Evolutionary conservation across 2,113 vertebrate species (phyloP).

Genomic region (Poeciliopsis turrubarensis): DNA sequence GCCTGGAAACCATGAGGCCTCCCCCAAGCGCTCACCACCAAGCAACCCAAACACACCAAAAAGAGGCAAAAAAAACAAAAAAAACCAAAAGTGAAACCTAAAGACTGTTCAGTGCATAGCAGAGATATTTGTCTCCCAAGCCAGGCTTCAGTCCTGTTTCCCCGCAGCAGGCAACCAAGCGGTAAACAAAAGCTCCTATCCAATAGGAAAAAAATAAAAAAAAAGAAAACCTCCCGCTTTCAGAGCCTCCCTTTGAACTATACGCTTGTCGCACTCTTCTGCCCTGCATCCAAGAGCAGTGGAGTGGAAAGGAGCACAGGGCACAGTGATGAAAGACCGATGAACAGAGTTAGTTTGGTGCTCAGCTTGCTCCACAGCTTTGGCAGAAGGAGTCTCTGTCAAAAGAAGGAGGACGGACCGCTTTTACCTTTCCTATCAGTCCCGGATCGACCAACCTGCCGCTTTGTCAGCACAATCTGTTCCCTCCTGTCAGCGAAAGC

Average conservation of each 20-base stretch:
- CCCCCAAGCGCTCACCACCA: slow-evolving; percentile 48
- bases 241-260: slow-evolving; percentile 41
- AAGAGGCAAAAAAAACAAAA: slow-evolving; percentile 10
- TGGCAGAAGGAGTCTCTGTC: slow-evolving; percentile 34
- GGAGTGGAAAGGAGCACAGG: slow-evolving; percentile 48
- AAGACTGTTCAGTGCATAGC: slow-evolving; percentile 67
- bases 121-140: slow-evolving; percentile 60
- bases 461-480: slow-evolving; percentile 45
- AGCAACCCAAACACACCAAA: slow-evolving; percentile 30
- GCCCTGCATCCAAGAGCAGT: slow-evolving; percentile 29
- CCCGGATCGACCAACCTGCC: slow-evolving; percentile 38
- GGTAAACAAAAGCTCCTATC: slow-evolving; percentile 58
- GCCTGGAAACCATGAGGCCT: slow-evolving; percentile 45
- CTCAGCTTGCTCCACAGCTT: slow-evolving; percentile 49
- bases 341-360: slow-evolving; percentile 43
- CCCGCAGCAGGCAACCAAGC: slow-evolving; percentile 48
- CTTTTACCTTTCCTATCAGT: slow-evolving; percentile 53
- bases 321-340: slow-evolving; percentile 39
- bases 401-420: slow-evolving; percentile 17
- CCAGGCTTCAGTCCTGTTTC: slow-evolving; percentile 57
- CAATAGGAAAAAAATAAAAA: slow-evolving; percentile 30
- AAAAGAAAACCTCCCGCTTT: slow-evolving; percentile 32
- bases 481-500: slow-evolving; percentile 43
- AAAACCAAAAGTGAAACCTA: slow-evolving; percentile 20
- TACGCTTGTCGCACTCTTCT: slow-evolving; percentile 44